Evolutionary conservation across 2,797 vertebrate genomes (phyloP), one percentile per base, ranked within the genome.

Genomic region (Acanthurus leucopareius): DNA sequence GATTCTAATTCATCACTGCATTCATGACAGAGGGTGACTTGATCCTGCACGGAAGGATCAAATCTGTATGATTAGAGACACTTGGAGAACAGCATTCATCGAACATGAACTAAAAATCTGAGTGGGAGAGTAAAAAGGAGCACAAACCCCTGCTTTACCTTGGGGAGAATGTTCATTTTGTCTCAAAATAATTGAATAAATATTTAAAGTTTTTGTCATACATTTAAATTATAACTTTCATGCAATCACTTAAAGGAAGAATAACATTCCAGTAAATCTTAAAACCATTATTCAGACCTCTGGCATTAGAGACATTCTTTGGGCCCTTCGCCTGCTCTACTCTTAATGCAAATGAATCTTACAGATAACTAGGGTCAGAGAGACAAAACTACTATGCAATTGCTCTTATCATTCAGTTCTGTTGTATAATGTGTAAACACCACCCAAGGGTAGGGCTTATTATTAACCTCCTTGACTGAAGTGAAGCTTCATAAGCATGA

Each of bases 51-150:
- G 63, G 53, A 5, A 20, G n/a, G 58, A 85, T 72, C 48, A 68
- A 69, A 67, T 79, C 32, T 57, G 45, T 62, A 51, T 69, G 53
- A 82, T 80, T 42, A 73, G 53, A 58, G 74, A 79, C 65, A 52
- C 38, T 61, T 57, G 60, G 69, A 61, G 74, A 83, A 45, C 17
- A 81, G 40, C 54, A 76, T 67, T 77, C 15, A 69, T 13, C 20
- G 54, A 45, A n/a, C 32, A 63, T 28, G 28, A 53, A 65, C 40
- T 32, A n/a, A 22, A 75, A 49, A 69, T 44, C 25, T 32, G 69
- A 49, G 67, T 65, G 63, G 49, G 70, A 77, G 66, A 76, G 7
- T 64, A 59, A 79, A 69, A 22, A 63, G 38, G 44, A 77, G 47
- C 42, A 32, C n/a, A 40, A 47, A 75, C 48, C 42, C 38, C 58